These are phyloP conservation scores for Bombyx huttoni DNA, from an alignment of 2,888 invertebrate genomes.

Conservation along the genomic window DNA sequence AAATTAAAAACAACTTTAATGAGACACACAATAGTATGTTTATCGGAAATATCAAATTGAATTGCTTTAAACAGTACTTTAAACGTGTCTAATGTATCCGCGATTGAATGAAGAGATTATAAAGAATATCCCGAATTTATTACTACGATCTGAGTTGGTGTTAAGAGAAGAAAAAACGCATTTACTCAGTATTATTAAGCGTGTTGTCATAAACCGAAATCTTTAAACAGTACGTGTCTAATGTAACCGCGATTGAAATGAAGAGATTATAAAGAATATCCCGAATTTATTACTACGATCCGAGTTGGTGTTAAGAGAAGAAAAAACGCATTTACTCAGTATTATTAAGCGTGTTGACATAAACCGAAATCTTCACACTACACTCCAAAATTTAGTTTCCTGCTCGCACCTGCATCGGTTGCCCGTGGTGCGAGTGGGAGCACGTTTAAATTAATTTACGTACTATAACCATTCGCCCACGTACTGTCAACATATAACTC, in stretches of 20 bases:
- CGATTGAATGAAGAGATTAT: too few relatives aligned
- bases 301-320: neutral
- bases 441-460: neutral
- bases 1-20: neutral
- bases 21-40: neutral
- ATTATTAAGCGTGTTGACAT: neutral
- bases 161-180: neutral
- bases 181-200: neutral
- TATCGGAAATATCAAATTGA: too few relatives aligned
- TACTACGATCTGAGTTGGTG: neutral
- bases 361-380: neutral
- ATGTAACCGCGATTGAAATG: too few relatives aligned
- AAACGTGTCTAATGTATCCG: too few relatives aligned
- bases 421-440: neutral
- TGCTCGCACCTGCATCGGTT: neutral
- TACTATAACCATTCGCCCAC: neutral
- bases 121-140: neutral
- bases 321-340: neutral
- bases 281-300: neutral
- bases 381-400: neutral
- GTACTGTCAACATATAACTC: conserved; percentile 12
- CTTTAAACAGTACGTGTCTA: too few relatives aligned
- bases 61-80: too few relatives aligned
- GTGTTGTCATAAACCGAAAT: neutral
- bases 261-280: too few relatives aligned